Evolutionary conservation across 92 coral and sea anemone species (phyloP).

Genomic region (Epizoanthus rinbou): DNA sequence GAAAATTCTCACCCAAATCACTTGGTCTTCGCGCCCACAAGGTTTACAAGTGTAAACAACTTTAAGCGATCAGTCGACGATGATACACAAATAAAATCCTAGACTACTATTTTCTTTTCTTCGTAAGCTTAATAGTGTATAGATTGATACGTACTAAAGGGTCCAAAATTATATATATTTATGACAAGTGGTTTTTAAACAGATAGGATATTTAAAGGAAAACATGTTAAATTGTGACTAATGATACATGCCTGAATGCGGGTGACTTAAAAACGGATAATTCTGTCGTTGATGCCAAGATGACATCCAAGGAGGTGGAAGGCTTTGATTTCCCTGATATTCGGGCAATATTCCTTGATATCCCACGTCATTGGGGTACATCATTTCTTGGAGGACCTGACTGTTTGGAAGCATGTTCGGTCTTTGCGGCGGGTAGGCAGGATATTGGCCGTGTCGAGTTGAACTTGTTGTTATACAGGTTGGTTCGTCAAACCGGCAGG

Average conservation of each 20-base stretch:
- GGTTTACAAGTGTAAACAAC: conserved; percentile 32
- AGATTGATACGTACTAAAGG: background rate
- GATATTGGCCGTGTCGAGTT: conserved; percentile 68
- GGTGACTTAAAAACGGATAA: conserved; percentile 76
- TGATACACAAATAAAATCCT: conserved; percentile 24
- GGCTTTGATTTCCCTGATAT: conserved; percentile 64
- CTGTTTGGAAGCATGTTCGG: conserved; percentile 73
- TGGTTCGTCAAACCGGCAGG: conserved; percentile 77
- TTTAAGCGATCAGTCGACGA: conserved; percentile 39
- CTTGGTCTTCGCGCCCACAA: background rate
- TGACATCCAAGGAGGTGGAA: conserved; percentile 65
- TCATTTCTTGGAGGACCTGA: conserved; percentile 79
- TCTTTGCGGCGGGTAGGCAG: conserved; percentile 66
- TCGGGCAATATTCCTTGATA: conserved; percentile 80
- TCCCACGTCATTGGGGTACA: conserved; percentile 77
- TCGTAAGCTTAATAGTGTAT: background rate
- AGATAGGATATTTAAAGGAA: conserved; percentile 5
- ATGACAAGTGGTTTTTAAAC: background rate
- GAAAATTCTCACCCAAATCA: conserved; percentile 2
- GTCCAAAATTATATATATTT: background rate
- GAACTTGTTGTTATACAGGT: conserved; percentile 68
- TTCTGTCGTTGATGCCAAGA: conserved; percentile 80
- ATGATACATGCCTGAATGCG: conserved; percentile 69
- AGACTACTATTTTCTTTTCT: conserved; percentile 13
- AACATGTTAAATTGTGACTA: background rate